Evolutionary conservation across 1,140 invertebrate species (phyloP), one percentile per base, ranked within the genome.

Genomic region (Trichonephila clavipes): DNA sequence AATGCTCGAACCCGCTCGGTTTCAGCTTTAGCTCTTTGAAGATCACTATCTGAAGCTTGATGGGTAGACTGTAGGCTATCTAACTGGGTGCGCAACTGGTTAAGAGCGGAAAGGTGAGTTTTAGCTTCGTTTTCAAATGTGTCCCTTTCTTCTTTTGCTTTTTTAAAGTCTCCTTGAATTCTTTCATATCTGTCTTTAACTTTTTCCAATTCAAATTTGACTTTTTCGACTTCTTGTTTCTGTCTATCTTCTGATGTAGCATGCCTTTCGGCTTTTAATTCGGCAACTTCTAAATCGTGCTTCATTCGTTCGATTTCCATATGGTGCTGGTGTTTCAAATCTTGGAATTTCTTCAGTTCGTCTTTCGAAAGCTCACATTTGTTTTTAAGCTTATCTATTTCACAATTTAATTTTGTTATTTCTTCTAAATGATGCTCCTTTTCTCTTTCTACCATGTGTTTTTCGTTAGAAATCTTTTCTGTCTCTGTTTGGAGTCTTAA

Each of bases 161-260:
- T 96, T 94, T 98, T 97, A 95, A 98, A 96, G 94, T 98, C 98
- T 94, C 97, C 96, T 69, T 97, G 96, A 0, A 97, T 97, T 96
- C 98, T 98, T 95, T 98, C 98, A 95, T 98, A 97, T 94, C 97
- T 96, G 95, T 98, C 98, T 81, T 97, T 96, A 34, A 98, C 97
- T 96, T 98, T 98, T 95, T 98, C 98, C 94, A 98, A 97, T 95
- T 98, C 98, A 95, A 98, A 98, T 95, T 97, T 97, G 61, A 98
- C 97, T 81, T 98, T 96, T 95, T 98, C 98, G 28, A 98, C 96
- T 94, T 98, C 98, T 85, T 97, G 96, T 95, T 98, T 97, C 95
- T 98, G 97, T 95, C 98, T 98, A 83, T 98, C 97, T 95, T 98
- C 97, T 19, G 96, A 96, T 44, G 96, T 96, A 85, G 96, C 96